Base-by-base conservation (phyloP, 2,113 vertebrate genomes). In the Rhinolophus ferrumequinum region DNA sequence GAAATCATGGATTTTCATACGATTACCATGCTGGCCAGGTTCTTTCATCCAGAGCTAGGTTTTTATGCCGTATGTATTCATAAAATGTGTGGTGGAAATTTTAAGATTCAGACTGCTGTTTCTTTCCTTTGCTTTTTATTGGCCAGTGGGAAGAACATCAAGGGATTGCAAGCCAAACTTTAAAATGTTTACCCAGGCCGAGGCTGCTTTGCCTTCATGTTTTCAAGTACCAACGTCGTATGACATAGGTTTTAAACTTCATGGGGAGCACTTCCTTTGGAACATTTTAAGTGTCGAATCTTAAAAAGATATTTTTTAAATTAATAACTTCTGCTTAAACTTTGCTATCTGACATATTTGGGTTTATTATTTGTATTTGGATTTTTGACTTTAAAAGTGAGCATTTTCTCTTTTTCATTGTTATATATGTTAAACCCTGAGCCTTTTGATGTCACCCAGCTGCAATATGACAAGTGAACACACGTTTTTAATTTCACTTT, bases 111-210 rank as follows among this genome's bases (percentile, higher is more conserved):
- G 76, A 44, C 30, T 75, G 50, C 11, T 80, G 5, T 54, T 94
- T 88, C 26, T 79, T n/a, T 79, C 33, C 52, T 79, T 87, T 67
- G 75, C 30, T 84, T 94, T 81, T 56, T 69, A 79, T 94, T 91
- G 80, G 62, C 56, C 41, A n/a, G 0, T 69, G 56, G 16, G 56
- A 75, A 90, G 60, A 8, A 56, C 81, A 69, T 73, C 58, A 80
- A 41, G 60, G 38, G 18, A 47, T 62, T 21, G 2, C 38, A 69
- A 19, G 15, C 47, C 35, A 69, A 77, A 85, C 15, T 90, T 85
- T 41, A 50, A 64, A 92, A 80, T 38, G 15, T 72, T 94, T 87
- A 41, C 67, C 60, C 22, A 54, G 75, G 13, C 22, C 33, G 50
- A 87, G 38, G 8, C 22, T 50, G 54, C 18, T 66, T 66, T 91